Conservation (phyloP, 1,140 invertebrate species). For the Schlechtendalia chinensis region DNA sequence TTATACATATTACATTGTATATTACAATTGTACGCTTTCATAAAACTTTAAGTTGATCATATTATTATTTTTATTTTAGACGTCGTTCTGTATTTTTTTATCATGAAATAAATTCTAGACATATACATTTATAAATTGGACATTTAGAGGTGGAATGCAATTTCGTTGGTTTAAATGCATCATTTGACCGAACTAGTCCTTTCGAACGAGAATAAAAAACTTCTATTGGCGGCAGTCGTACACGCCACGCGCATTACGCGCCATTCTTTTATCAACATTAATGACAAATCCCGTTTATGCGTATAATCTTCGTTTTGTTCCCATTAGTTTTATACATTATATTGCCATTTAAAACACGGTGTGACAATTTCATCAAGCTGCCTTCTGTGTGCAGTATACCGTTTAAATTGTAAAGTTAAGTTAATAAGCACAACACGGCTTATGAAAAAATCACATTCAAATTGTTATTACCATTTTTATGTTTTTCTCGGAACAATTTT, state of each 20-base stretch:
- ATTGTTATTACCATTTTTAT: not conserved
- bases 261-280: not conserved
- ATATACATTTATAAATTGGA: not conserved
- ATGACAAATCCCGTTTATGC: not conserved
- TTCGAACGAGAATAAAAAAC: not conserved
- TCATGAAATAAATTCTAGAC: not conserved
- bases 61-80: not conserved
- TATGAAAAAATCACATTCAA: too few species aligned
- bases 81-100: not conserved
- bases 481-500: too few species aligned
- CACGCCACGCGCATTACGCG: too few species aligned
- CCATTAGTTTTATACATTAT: not conserved
- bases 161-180: not conserved
- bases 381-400: too few species aligned
- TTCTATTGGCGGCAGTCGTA: not conserved
- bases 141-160: not conserved
- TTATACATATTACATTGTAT: too few species aligned
- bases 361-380: too few species aligned
- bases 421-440: too few species aligned
- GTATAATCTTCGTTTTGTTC: not conserved
- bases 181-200: not conserved
- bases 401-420: not conserved
- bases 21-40: too few species aligned
- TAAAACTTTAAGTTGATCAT: too few species aligned
- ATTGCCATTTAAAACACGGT: not conserved